Conservation (phyloP, 2,797 vertebrate genomes). For the Cichlasoma orientale region DNA sequence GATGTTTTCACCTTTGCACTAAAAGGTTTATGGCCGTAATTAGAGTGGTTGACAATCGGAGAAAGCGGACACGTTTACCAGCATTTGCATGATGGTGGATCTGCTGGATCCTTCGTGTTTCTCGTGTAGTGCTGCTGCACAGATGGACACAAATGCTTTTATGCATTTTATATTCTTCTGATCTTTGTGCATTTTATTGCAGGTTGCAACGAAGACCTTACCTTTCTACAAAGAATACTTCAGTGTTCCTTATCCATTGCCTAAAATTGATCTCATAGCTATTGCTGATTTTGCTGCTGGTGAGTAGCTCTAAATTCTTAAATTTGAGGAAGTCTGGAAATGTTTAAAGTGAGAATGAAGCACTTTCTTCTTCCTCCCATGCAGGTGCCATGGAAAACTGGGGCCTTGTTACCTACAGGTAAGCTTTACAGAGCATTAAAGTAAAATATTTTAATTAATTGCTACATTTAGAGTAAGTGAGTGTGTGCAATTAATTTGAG, state of each 20-base stretch:
- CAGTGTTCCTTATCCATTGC: slow-evolving; percentile 97
- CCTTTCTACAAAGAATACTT: slow-evolving; percentile 99
- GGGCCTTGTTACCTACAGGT: slow-evolving; percentile 99
- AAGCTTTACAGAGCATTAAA: slow-evolving; percentile 25
- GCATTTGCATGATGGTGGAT: background rate
- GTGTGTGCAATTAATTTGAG: background rate
- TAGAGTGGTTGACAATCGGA: background rate
- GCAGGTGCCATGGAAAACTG: slow-evolving; percentile 99
- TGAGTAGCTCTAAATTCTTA: slow-evolving; percentile 68
- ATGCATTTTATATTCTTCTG: background rate
- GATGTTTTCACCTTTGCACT: background rate
- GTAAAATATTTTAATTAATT: background rate
- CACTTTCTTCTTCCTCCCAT: slow-evolving; percentile 9
- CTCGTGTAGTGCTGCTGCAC: background rate
- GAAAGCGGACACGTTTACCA: background rate
- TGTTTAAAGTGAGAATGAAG: slow-evolving; percentile 66
- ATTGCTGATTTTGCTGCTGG: slow-evolving; percentile 99
- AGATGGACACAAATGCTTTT: background rate
- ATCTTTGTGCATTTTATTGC: slow-evolving; percentile 12
- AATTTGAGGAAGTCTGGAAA: slow-evolving; percentile 27
- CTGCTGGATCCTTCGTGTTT: rapidly evolving
- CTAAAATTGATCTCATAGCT: slow-evolving; percentile 99
- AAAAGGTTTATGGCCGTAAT: background rate
- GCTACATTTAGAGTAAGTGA: background rate
- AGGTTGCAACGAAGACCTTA: slow-evolving; percentile 99